These are phyloP conservation scores for Heterodera carotae DNA, from an alignment of 1,140 invertebrate genomes.

Conservation along the genomic window DNA sequence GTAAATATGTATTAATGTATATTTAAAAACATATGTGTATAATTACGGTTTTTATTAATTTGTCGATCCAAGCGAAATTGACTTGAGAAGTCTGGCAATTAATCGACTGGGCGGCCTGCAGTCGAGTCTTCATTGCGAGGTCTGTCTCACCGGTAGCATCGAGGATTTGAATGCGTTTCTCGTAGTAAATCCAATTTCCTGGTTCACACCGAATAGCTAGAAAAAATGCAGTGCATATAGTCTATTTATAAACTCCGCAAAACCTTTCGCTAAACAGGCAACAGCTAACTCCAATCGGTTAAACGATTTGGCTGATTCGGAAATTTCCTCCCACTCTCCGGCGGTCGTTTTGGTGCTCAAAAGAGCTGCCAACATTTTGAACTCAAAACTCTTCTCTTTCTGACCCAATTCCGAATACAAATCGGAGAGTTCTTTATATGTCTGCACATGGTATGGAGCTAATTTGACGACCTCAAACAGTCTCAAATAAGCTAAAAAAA, in stretches of 20 bases:
- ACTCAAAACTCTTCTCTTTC: slow-evolving; percentile 54
- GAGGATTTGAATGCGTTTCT: slow-evolving; percentile 60
- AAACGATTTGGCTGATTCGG: slow-evolving; percentile 49
- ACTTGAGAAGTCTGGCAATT: slow-evolving; percentile 48
- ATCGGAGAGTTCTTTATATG: slow-evolving; percentile 57
- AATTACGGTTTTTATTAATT: slow-evolving; percentile 53
- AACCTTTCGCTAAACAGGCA: slow-evolving; percentile 60
- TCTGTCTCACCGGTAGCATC: slow-evolving; percentile 48
- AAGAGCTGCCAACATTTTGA: slow-evolving; percentile 56
- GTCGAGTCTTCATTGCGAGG: slow-evolving; percentile 58
- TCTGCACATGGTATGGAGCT: slow-evolving; percentile 57
- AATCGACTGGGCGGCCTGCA: slow-evolving; percentile 55
- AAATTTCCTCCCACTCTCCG: slow-evolving; percentile 59
- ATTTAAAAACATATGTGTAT: slow-evolving; percentile 11
- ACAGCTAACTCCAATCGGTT: slow-evolving; percentile 55
- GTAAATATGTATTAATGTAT: slow-evolving; percentile 18
- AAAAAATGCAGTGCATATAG: slow-evolving; percentile 26
- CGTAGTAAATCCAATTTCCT: slow-evolving; percentile 60
- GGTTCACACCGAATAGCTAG: slow-evolving; percentile 53
- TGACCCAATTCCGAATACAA: slow-evolving; percentile 54
- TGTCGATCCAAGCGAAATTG: slow-evolving; percentile 55
- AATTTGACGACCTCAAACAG: slow-evolving; percentile 51
- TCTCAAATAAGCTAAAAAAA: slow-evolving; percentile 17
- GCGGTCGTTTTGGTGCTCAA: slow-evolving; percentile 51
- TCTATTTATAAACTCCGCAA: no score